Conservation (phyloP, 2,113 vertebrate species). For the Oryctolagus cuniculus region mOryCun1.1 NC_091451.1:35882001-35882500, state of each 20-base stretch:
- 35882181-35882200: neutral
- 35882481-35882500: accelerated
- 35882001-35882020: neutral
- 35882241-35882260: slow-evolving; percentile 97
- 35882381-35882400: too few species aligned
- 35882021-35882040: accelerated
- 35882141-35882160: neutral
- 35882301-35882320: slow-evolving; percentile 71
- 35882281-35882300: slow-evolving; percentile 92
- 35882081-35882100: too few species aligned
- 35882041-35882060: accelerated
- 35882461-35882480: neutral
- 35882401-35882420: too few species aligned
- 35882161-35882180: too few species aligned
- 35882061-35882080: too few species aligned
- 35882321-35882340: neutral
- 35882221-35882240: slow-evolving; percentile 96
- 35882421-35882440: too few species aligned
- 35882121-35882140: too few species aligned
- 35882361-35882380: too few species aligned
- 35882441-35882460: neutral
- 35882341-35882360: neutral
- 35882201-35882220: too few species aligned
- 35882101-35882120: too few species aligned
- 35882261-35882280: slow-evolving; percentile 94